Conservation (phyloP, 2,888 invertebrate species). For the Hedya salicella region DNA sequence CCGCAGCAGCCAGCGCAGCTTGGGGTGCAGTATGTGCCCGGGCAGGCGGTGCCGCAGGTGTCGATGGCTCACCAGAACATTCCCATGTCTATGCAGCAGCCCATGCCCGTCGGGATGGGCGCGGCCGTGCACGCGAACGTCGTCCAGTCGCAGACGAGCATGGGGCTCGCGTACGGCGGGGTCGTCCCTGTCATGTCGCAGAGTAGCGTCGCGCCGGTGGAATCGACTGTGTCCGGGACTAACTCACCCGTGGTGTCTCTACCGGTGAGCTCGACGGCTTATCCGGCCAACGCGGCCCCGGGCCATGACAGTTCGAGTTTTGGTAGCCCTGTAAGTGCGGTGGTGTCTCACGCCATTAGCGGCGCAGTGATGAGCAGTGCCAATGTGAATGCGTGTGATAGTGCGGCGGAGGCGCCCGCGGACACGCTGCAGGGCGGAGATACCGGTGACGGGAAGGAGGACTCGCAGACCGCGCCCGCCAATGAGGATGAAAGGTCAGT, state of each 20-base stretch:
- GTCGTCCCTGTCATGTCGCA: constrained; percentile 84
- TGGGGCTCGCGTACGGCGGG: constrained; percentile 75
- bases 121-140: constrained; percentile 77
- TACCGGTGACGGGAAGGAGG: constrained; percentile 77
- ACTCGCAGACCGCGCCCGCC: constrained; percentile 60
- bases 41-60: constrained; percentile 73
- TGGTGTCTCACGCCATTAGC: constrained; percentile 79
- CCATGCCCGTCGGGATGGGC: constrained; percentile 78
- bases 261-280: constrained; percentile 76
- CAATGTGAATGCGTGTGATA: constrained; percentile 80
- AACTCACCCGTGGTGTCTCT: constrained; percentile 82
- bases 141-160: constrained; percentile 81
- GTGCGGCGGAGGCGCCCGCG: constrained; percentile 71
- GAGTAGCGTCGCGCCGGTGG: constrained; percentile 73
- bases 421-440: constrained; percentile 73
- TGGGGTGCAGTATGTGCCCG: constrained; percentile 76
- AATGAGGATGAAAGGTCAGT: constrained; percentile 83
- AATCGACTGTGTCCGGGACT: constrained; percentile 79
- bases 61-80: constrained; percentile 81
- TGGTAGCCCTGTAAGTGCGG: constrained; percentile 82
- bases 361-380: constrained; percentile 78
- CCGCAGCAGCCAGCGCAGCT: constrained; percentile 78
- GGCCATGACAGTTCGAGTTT: constrained; percentile 80
- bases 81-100: constrained; percentile 82
- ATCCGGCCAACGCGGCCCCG: constrained; percentile 66